phyloP scores from a whole-genome alignment of 2,888 invertebrate genomes.

The Tachina grossa region DNA sequence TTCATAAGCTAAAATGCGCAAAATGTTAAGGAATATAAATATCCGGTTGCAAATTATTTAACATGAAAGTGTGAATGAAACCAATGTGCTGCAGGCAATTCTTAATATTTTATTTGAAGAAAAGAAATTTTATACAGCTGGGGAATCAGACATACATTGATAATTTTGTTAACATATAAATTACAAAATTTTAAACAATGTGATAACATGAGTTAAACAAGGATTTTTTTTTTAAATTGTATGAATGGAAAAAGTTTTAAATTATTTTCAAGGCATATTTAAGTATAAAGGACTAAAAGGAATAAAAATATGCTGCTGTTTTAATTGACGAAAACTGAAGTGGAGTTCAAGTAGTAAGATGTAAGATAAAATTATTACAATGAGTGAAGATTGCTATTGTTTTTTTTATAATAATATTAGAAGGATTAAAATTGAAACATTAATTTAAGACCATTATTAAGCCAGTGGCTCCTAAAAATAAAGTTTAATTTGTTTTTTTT shows the following conservation, averaged over 20 bases:
- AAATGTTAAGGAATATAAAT: conserved; percentile 20
- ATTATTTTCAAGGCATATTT: not conserved
- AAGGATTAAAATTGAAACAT: too few relatives aligned
- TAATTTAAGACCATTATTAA: too few relatives aligned
- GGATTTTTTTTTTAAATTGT: not conserved
- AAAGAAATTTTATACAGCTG: not conserved
- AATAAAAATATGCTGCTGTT: too few relatives aligned
- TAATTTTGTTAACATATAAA: conserved; percentile 19
- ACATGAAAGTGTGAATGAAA: conserved; percentile 38
- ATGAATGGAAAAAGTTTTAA: not conserved
- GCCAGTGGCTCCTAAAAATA: too few relatives aligned
- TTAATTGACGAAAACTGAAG: too few relatives aligned
- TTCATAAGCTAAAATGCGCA: not conserved
- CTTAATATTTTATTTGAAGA: conserved; percentile 11
- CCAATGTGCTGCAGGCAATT: not conserved
- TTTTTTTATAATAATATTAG: too few relatives aligned
- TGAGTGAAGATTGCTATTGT: too few relatives aligned
- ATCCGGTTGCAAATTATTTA: not conserved
- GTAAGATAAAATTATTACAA: too few relatives aligned
- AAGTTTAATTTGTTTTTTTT: conserved; percentile 1
- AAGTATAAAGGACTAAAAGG: too few relatives aligned
- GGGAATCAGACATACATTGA: conserved; percentile 23
- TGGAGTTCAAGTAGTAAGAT: too few relatives aligned
- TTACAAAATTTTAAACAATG: not conserved
- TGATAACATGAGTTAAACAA: not conserved